Percentiles rank a stretch among this genome's conserved stretches.
Conservation (phyloP, 2,797 vertebrate genomes). For the Acanthurus lineatus region DNA sequence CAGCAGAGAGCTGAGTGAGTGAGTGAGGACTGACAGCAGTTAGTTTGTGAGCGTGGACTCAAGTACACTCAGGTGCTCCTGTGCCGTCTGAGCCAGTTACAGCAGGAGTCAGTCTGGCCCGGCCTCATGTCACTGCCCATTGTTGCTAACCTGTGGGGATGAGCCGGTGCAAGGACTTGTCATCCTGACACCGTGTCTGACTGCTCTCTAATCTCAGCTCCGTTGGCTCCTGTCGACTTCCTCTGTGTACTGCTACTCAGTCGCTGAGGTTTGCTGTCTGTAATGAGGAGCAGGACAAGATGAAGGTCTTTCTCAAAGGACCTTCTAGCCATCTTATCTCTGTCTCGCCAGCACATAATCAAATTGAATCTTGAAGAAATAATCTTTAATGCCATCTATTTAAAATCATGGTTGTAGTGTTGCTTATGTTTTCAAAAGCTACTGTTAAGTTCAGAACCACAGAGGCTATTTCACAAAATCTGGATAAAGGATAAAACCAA, state of each 20-base stretch:
- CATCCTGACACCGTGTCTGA: constrained; percentile 55
- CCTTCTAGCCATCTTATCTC: constrained; percentile 4
- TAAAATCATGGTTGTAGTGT: background rate
- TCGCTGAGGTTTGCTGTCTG: constrained; percentile 30
- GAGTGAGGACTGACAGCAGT: constrained; percentile 60
- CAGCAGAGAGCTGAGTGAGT: constrained; percentile 33
- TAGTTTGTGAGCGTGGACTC: constrained; percentile 52
- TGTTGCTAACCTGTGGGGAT: constrained; percentile 61
- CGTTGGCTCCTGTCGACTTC: constrained; percentile 30
- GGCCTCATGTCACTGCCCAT: constrained; percentile 70
- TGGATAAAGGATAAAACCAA: too few species aligned
- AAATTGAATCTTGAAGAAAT: background rate
- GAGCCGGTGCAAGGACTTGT: constrained; percentile 46
- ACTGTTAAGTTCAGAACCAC: background rate
- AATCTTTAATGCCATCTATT: too few species aligned
- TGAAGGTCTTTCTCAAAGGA: constrained; percentile 23
- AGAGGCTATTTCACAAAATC: too few species aligned
- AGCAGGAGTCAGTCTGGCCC: constrained; percentile 65
- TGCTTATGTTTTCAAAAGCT: background rate
- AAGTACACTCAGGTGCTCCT: constrained; percentile 66
- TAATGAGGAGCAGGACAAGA: constrained; percentile 26
- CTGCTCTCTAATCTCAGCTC: constrained; percentile 52
- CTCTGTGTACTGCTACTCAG: constrained; percentile 9
- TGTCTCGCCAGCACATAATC: background rate
- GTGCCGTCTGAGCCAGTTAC: constrained; percentile 68